Evolutionary conservation across 2,797 vertebrate genomes (phyloP).

Genomic region (Peromyscus melanophrys): DNA sequence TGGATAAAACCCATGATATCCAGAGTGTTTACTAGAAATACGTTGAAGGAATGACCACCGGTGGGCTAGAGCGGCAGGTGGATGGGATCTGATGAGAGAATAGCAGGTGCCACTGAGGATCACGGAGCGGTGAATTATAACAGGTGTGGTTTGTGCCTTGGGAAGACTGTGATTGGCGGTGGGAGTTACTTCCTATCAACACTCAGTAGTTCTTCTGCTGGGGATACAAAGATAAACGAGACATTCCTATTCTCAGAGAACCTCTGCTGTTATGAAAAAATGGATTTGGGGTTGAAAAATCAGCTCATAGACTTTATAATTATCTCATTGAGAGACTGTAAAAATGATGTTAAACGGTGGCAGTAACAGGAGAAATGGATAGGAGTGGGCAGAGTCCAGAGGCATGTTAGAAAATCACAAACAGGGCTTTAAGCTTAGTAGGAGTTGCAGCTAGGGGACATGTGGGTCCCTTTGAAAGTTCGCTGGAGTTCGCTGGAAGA

Average conservation of each 20-base stretch:
- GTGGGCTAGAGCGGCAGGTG: background rate
- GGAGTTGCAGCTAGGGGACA: background rate
- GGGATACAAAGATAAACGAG: background rate
- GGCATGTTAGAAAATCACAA: background rate
- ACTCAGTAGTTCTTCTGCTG: background rate
- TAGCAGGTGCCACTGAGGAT: background rate
- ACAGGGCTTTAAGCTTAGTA: background rate
- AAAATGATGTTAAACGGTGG: background rate
- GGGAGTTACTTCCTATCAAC: background rate
- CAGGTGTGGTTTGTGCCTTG: constrained; percentile 1
- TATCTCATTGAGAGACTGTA: background rate
- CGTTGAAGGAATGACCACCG: background rate
- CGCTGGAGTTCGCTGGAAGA: background rate
- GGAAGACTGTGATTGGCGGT: background rate
- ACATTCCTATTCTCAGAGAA: background rate
- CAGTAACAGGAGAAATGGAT: background rate
- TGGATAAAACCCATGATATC: background rate
- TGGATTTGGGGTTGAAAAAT: background rate
- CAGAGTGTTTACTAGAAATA: background rate
- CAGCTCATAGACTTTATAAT: background rate
- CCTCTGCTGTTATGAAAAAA: background rate
- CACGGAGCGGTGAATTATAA: background rate
- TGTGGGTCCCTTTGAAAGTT: background rate
- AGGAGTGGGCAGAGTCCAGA: background rate
- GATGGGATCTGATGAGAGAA: background rate